These are phyloP conservation scores for Rambutsinella grinnellia DNA, from an alignment of 2,888 invertebrate genomes.

Conservation along the genomic window DNA sequence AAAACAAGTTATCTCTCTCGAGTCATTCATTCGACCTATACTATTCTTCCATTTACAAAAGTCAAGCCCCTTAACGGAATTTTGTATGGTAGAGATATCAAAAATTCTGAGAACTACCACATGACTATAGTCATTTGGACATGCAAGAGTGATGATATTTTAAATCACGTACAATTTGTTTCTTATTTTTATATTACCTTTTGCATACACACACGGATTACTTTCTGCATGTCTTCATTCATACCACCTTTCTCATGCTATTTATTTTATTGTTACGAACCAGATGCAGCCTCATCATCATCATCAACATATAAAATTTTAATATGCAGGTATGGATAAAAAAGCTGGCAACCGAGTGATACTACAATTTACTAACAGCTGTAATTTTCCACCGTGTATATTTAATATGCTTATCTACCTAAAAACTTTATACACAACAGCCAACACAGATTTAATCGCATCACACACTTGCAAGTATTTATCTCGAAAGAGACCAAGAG, in stretches of 20 bases:
- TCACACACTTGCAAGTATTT: no score
- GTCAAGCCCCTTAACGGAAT: constrained; percentile 51
- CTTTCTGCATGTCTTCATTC: background rate
- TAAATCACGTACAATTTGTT: background rate
- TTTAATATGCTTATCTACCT: no score
- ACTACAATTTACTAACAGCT: constrained; percentile 34
- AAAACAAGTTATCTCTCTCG: constrained; percentile 45
- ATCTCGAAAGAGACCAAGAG: no score
- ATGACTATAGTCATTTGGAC: background rate
- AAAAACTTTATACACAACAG: background rate
- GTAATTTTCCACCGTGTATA: constrained; percentile 44
- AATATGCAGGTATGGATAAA: background rate
- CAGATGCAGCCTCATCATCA: background rate
- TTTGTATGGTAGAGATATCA: constrained; percentile 22
- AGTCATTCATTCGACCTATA: constrained; percentile 49
- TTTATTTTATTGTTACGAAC: no score
- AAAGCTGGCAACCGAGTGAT: constrained; percentile 27
- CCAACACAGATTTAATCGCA: no score
- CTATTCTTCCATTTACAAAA: constrained; percentile 42
- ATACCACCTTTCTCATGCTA: no score
- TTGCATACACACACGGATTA: background rate
- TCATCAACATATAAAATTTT: background rate
- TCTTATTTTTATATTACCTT: background rate
- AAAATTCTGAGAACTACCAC: constrained; percentile 7
- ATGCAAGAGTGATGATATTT: background rate